Base-by-base conservation (phyloP, 2,888 invertebrate genomes). In the Rotaria socialis region DNA sequence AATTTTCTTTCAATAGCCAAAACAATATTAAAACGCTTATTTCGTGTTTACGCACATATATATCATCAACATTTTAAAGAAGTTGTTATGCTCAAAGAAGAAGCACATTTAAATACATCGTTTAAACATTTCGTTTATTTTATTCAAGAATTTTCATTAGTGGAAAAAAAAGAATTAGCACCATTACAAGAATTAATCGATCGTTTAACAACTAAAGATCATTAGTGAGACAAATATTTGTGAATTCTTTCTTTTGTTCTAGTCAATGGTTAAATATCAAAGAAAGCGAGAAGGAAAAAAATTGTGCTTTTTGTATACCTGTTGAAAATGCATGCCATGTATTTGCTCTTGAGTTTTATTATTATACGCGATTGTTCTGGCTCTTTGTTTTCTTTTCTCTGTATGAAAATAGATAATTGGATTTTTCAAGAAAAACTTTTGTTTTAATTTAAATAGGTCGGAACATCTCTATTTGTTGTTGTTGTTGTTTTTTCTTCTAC, bases 101-200 rank as follows among this genome's bases (percentile, higher is more conserved):
- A 98, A 92, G 97, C 98, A 86, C 99, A 99, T 92, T 94, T 99
- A 89, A 99, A 99, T 92, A 99, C 99, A 87, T 97, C 97, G 89
- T 99, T 99, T 93, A 99, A 99, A 91, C 99, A 99, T 93, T 99
- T 99, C 92, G 97, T 99, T 91, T 97, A 96, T 93, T 96, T 96
- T 91, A 96, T 93, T 85, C 93, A 97, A 94, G 98, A 99, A 92
- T 99, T 99, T 92, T 95, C 94, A 92, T 93, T 99, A 90, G 97
- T 99, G 91, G 97, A 98, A 91, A 94, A 96, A 89, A 94, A 96
- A 90, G 98, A 99, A 92, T 92, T 98, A 92, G 97, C 96, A 88
- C 98, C 98, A 86, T 93, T 98, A 88, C 96, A 97, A 92, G 97
- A 98, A 92, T 93, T 98, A 89, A 98, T 99, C 92, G 97, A 98